These are phyloP conservation scores for Esox masquinongy DNA, from an alignment of 2,797 vertebrate species.

Conservation along the genomic window DNA sequence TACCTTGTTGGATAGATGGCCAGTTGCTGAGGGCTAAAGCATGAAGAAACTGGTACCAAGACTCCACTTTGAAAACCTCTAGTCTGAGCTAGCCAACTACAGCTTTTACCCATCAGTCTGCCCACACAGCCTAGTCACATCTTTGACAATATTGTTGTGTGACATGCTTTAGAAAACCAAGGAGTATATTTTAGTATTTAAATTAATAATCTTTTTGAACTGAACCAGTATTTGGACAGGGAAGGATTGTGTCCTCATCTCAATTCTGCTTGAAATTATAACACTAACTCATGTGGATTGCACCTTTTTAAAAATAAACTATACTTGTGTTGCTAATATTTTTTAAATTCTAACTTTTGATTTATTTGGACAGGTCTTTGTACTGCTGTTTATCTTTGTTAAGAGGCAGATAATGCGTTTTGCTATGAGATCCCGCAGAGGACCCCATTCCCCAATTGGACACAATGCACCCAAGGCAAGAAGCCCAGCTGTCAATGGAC, in stretches of 20 bases:
- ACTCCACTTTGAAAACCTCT: too few relatives aligned
- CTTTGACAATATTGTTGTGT: neutral
- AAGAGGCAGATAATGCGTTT: slow-evolving; percentile 99
- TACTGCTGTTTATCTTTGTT: slow-evolving; percentile 95
- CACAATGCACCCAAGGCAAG: slow-evolving; percentile 95
- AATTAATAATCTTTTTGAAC: too few relatives aligned
- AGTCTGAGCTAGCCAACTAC: too few relatives aligned
- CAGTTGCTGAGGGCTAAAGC: too few relatives aligned
- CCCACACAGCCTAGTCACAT: too few relatives aligned
- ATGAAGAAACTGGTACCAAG: too few relatives aligned
- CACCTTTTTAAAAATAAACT: neutral
- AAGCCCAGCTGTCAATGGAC: neutral
- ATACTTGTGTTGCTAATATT: neutral
- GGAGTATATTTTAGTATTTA: too few relatives aligned
- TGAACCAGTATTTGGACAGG: too few relatives aligned
- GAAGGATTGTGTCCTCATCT: too few relatives aligned
- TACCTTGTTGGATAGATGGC: too few relatives aligned
- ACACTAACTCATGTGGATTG: neutral
- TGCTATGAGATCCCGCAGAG: slow-evolving; percentile 94
- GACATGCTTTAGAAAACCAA: neutral
- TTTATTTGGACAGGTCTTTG: slow-evolving; percentile 83
- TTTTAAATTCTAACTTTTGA: neutral
- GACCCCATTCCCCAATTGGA: slow-evolving; percentile 92
- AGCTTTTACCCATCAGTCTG: too few relatives aligned
- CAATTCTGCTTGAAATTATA: neutral